Percentiles rank a stretch among this genome's conserved stretches.
phyloP scores from a whole-genome alignment of 1,140 invertebrate genomes.

The Stenopsyche tienmushanensis region DNA sequence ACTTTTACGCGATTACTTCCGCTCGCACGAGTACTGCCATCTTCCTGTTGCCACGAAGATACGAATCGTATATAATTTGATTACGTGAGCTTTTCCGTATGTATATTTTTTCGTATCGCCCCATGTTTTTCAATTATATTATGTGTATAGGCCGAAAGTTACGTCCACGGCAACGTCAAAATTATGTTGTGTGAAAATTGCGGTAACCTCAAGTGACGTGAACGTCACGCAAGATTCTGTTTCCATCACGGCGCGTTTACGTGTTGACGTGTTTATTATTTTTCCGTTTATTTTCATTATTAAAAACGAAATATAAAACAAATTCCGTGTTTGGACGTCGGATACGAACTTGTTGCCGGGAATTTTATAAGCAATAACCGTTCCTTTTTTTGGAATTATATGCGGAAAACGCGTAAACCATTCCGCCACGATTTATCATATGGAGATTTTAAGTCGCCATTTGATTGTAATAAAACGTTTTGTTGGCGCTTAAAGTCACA shows the following conservation, averaged over 20 bases:
- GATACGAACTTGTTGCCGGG: neutral
- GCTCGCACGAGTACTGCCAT: no score
- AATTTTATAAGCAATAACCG: neutral
- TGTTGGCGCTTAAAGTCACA: no score
- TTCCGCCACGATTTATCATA: no score
- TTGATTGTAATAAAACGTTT: no score
- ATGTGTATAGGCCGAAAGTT: neutral
- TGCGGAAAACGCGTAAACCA: no score
- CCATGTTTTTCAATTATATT: neutral
- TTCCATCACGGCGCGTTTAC: constrained; percentile 23
- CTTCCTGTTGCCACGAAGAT: no score
- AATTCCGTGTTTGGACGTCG: neutral
- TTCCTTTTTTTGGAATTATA: no score
- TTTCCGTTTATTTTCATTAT: constrained; percentile 28
- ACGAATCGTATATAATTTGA: no score
- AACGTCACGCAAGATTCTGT: constrained; percentile 21
- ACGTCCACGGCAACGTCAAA: constrained; percentile 8
- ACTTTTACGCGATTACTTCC: no score
- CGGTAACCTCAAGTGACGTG: constrained; percentile 29
- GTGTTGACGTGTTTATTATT: constrained; percentile 38
- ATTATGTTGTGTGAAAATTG: constrained; percentile 39
- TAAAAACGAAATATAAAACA: neutral
- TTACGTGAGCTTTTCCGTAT: neutral
- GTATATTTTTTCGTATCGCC: neutral
- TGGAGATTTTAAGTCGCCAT: no score